Base-by-base conservation (phyloP, 2,797 vertebrate genomes). In the Gallirallus australis region DNA sequence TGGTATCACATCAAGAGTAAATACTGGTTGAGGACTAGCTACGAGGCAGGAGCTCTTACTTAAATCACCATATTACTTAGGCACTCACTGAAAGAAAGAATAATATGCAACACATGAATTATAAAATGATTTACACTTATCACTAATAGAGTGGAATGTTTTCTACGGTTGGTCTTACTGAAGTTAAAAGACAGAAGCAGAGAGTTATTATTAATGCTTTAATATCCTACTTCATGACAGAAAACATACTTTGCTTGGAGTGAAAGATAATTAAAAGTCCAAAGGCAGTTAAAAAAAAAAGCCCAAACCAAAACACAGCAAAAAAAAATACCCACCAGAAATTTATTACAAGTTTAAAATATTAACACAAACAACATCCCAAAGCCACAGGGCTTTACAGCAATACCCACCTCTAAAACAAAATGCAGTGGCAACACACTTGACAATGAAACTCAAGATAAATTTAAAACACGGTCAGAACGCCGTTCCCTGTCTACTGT, bases 191-290 rank as follows among this genome's bases (percentile, higher is more conserved):
- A 2, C n/a, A 72, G 13, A 65, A 79, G 37, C 42, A 91, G 69
- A 64, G 86, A 83, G 42, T 54, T 85, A 69, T 92, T 93, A 75
- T 75, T 90, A 57, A 21, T 45, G 27, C 40, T 94, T 78, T 94
- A 88, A 94, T 88, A 92, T 69, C 35, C 69, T 52, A 13, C 31
- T 91, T 92, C 35, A 71, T 42, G 53, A 93, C 6, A 12, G 54
- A 86, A 82, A 23, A n/a, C 31, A 47, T 19, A 33, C 25, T 90
- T 90, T 56, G 40, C 56, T 89, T 75, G 52, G 53, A 92, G 76
- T 78, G 72, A 91, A 80, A 96, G 70, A 86, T 65, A 95, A 96
- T 94, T 94, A 84, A 64, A 95, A 94, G 50, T 72, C 78, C 53
- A 90, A 84, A 50, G 40, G 56, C 63, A 73, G 81, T 69, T 78